A percentile compares a stretch with the other conserved stretches of the same genome.
These are phyloP conservation scores for Tachysurus fulvidraco DNA, from an alignment of 2,113 vertebrate species.

Conservation along the genomic window DNA sequence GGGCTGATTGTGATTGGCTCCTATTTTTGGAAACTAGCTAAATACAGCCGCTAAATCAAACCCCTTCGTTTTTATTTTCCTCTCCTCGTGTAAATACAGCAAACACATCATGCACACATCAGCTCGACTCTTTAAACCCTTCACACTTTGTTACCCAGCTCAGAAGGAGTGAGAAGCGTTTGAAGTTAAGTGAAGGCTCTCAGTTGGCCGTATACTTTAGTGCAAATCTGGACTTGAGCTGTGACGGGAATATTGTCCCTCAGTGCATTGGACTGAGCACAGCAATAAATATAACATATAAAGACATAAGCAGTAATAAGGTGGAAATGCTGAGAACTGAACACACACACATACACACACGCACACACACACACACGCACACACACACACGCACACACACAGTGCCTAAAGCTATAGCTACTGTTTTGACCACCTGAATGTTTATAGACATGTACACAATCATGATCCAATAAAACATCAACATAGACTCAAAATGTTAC, in stretches of 20 bases:
- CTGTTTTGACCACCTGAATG: conserved; percentile 10
- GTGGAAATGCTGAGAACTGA: neutral
- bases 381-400: no score
- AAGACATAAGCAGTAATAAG: neutral
- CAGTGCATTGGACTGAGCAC: neutral
- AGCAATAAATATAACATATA: conserved; percentile 25
- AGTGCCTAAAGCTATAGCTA: neutral
- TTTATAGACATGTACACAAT: neutral
- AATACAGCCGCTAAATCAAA: neutral
- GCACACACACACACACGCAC: conserved; percentile 5
- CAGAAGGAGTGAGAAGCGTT: neutral
- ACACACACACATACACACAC: conserved; percentile 11
- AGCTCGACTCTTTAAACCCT: neutral
- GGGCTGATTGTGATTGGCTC: neutral
- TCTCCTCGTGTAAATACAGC: neutral
- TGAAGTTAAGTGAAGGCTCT: neutral
- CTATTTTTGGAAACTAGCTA: neutral
- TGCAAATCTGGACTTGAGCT: neutral
- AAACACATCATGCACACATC: neutral
- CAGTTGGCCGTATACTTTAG: no score
- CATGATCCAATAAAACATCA: neutral
- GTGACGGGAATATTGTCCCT: neutral
- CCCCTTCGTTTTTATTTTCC: neutral
- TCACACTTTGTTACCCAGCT: neutral
- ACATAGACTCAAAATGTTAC: neutral